These are phyloP conservation scores for Cyclina sinensis DNA, from an alignment of 1,140 invertebrate species.

Conservation along the genomic window DNA sequence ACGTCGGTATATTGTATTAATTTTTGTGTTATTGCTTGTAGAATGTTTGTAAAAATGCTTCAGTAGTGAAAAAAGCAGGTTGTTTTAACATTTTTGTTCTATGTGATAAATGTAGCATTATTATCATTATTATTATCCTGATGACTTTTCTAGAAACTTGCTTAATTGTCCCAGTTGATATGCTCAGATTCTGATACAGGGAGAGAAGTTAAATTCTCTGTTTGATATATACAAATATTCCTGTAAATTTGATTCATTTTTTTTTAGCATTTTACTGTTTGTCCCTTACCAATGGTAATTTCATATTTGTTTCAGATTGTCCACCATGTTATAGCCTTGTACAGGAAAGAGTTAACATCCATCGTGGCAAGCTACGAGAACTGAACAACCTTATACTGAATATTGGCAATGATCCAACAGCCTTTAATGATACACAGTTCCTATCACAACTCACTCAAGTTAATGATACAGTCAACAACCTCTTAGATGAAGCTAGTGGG, in stretches of 20 bases:
- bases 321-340: conserved; percentile 97
- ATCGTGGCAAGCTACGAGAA: conserved; percentile 92
- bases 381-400: conserved; percentile 91
- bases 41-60: too few species aligned
- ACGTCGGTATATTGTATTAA: too few species aligned
- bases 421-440: conserved; percentile 95
- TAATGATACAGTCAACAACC: conserved; percentile 90
- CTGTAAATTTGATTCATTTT: not conserved
- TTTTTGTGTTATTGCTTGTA: too few species aligned
- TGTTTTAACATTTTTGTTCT: too few species aligned
- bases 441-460: conserved; percentile 92
- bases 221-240: too few species aligned
- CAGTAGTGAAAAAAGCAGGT: too few species aligned
- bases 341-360: conserved; percentile 94
- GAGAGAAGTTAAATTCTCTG: too few species aligned
- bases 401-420: conserved; percentile 92
- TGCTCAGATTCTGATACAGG: too few species aligned
- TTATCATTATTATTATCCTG: too few species aligned
- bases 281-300: not conserved
- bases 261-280: not conserved
- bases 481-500: conserved; percentile 91
- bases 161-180: too few species aligned
- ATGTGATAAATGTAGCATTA: too few species aligned
- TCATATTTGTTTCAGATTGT: conserved; percentile 90
- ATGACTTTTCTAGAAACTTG: too few species aligned